Conservation (phyloP, 2,888 invertebrate genomes). For the Drosophila cognata region DNA sequence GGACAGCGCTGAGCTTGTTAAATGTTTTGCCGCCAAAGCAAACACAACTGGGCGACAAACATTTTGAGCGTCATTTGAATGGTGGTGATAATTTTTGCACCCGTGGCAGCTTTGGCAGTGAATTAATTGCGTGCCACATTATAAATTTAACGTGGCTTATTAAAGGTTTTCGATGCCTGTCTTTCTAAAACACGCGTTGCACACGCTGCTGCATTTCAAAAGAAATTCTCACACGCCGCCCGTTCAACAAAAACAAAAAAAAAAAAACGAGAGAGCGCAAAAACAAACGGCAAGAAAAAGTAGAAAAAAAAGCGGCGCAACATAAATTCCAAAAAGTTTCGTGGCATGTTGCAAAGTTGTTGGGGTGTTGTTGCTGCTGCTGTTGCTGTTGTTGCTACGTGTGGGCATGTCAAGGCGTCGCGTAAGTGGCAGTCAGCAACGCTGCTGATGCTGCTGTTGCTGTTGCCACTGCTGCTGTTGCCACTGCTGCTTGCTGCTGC, state of each 20-base stretch:
- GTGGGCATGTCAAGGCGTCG: constrained; percentile 78
- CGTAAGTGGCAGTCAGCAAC: constrained; percentile 57
- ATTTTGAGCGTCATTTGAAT: constrained; percentile 82
- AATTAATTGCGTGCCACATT: constrained; percentile 78
- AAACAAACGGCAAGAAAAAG: background rate
- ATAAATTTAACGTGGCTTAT: constrained; percentile 68
- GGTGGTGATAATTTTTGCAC: constrained; percentile 83
- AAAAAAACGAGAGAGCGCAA: background rate
- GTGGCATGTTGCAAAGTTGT: constrained; percentile 78
- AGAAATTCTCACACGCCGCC: constrained; percentile 82
- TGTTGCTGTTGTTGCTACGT: constrained; percentile 56
- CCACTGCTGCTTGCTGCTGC: constrained; percentile 6
- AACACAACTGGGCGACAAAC: constrained; percentile 33
- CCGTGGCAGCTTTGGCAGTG: constrained; percentile 68
- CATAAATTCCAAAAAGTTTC: constrained; percentile 73
- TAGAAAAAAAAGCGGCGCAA: constrained; percentile 39
- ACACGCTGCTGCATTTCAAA: constrained; percentile 67
- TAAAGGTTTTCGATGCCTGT: constrained; percentile 56
- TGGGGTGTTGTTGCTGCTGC: constrained; percentile 49
- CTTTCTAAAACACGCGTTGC: constrained; percentile 62
- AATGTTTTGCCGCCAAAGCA: constrained; percentile 76
- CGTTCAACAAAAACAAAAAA: background rate
- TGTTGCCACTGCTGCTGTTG: constrained; percentile 6
- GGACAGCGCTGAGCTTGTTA: constrained; percentile 64
- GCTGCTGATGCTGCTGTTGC: constrained; percentile 23